Evolutionary conservation across 2,113 vertebrate species (phyloP), one percentile per base, ranked within the genome.

Genomic region (Loxodonta africana): DNA sequence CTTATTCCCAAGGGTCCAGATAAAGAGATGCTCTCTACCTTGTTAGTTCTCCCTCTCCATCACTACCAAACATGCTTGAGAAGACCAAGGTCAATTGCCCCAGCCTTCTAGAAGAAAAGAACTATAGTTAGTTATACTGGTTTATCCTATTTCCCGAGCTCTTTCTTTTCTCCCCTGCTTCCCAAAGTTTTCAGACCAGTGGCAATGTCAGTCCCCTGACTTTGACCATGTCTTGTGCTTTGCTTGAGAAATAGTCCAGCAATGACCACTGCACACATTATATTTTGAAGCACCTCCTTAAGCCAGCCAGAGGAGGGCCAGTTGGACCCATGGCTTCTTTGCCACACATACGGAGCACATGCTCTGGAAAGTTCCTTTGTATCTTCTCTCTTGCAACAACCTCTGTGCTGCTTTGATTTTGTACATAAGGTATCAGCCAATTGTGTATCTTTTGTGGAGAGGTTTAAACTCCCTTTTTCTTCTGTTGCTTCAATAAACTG

Each of bases 401-500:
- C 51, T 89, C 76, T 69, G 83, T 57, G 91, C 69, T 92, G 93
- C 80, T 97, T 96, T 86, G 94, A 89, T 96, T 97, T 96, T 95
- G 91, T 94, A 95, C 30, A 90, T 94, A 95, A 20, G 89, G 96
- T 85, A 67, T 93, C 48, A 96, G 71, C 95, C 28, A 88, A 25
- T 91, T 91, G 74, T 88, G 81, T 93, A 82, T 41, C 89, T 94
- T 89, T 88, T 93, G 60, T 71, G 90, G 86, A 95, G 57, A 73
- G 62, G 78, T 87, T 77, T 92, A 57, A 74, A 86, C 28, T 85
- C 63, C 82, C 51, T 5, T 91, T 88, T 88, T 84, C 82, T 89
- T 41, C 37, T 97, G 84, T 93, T 95, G 60, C 97, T 97, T 81
- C 93, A 98, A 98, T 98, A 98, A 98, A 98, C 94, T 86, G 97